Evolutionary conservation across 2,113 vertebrate species (phyloP), one percentile per base, ranked within the genome.

Genomic region (Excalfactoria chinensis): DNA sequence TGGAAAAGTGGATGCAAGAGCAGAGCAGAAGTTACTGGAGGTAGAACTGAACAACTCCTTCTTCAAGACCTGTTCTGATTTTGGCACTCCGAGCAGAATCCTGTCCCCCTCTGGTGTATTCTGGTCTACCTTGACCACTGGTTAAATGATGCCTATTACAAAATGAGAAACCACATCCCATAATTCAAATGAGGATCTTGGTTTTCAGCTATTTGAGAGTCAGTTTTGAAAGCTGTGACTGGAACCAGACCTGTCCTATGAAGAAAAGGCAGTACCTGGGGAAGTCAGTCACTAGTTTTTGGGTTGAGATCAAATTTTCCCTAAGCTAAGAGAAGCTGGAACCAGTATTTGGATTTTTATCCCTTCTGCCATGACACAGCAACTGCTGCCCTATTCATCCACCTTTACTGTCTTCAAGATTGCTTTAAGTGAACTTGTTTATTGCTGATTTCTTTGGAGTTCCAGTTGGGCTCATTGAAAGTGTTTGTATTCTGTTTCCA

Each of bases 401-500:
- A 68, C 69, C 32, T 11, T 76, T 68, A 56, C 46, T 44, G 13
- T 23, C 40, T 89, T 71, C 55, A 77, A 89, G 37, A 48, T 13
- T 76, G 22, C 43, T 94, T 74, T 60, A 89, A 86, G 44, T 67
- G 78, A 19, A 48, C 44, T 87, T 23, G 72, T 82, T 77, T 86
- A 53, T 41, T 71, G 41, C 20, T 46, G 69, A 79, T 87, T 73
- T 92, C 37, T 69, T 80, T 75, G 16, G 62, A 46, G 46, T 82
- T 92, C 53, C 28, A 75, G 32, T 86, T 91, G 79, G n/a, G 16
- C 25, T 89, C 1, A 20, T 25, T 62, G 58, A 87, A 49, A 78
- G 44, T 78, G 19, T 82, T 92, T 83, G 17, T 83, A 49, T 89
- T 87, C 58, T 19, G 19, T 85, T 95, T 91, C 68, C 68, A 93